Base-by-base conservation (phyloP, 53 echinoderm and acorn worm species). In the Pentamera pediparva region DNA sequence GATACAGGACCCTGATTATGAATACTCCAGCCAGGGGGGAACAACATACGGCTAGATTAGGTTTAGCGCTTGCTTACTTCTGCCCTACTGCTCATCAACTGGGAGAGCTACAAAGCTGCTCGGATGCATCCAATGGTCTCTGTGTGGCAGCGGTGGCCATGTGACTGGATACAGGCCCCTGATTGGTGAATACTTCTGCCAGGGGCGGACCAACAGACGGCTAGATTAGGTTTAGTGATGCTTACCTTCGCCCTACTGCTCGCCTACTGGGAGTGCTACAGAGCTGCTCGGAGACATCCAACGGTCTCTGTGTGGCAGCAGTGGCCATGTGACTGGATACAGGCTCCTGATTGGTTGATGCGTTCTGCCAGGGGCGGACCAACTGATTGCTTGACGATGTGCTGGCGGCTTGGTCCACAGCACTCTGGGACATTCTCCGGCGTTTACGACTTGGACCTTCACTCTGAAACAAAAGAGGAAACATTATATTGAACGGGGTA, bases 361-460 rank as follows among this genome's bases (percentile, higher is more conserved):
- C 25, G 17, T 54, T 72, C 75, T 89, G 91, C 98, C 98, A 98
- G 67, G 98, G 98, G 74, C 98, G 71, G 80, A 92, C 89, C 64
- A 90, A 76, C 20, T 51, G 73, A 70, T 72, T 70, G 69, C 87
- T 86, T 52, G 91, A 90, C 54, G 87, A 87, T 40, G 94, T 86
- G 53, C 91, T 91, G 37, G 84, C 74, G 56, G 92, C 81, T 52
- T 88, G 64, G 79, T 87, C 98, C 5, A 98, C 91, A 59, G 84
- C 75, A 78, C 98, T 82, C 73, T 98, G 98, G 43, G 98, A 98
- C 91, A 98, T 98, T 65, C 98, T 91, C 83, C 98, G 85, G 36
- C 91, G 84, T 83, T 98, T 98, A 75, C 98, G 91, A 86, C 81
- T 98, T 25, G 98, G 98, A 84, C 98, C 92, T 85, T 98, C 98